Percentiles rank a stretch among this genome's conserved stretches.
Evolutionary conservation across 2,888 invertebrate species (phyloP).

Genomic region (Aphodius sticticus): DNA sequence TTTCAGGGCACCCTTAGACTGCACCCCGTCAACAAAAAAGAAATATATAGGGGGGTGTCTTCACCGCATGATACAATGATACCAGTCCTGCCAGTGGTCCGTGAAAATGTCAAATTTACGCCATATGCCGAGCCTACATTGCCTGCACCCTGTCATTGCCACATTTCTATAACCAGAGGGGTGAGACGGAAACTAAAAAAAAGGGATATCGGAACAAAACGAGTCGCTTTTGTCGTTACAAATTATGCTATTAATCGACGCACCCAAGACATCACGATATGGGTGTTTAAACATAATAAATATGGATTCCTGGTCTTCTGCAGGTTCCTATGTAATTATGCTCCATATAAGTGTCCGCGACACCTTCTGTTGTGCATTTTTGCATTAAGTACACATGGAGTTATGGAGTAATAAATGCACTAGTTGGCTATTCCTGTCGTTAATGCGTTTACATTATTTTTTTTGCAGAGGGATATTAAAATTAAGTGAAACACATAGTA

Average conservation of each 20-base stretch:
- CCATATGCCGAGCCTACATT: neutral
- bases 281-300: neutral
- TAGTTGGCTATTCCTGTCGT: neutral
- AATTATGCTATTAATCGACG: neutral
- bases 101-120: slow-evolving; percentile 4
- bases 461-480: neutral
- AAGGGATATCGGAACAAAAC: neutral
- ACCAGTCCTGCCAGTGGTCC: neutral
- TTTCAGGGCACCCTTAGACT: neutral
- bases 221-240: neutral
- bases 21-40: neutral
- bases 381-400: neutral
- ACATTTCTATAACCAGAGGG: neutral
- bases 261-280: neutral
- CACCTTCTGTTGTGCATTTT: neutral
- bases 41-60: neutral
- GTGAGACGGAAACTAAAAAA: neutral
- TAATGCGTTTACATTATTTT: neutral
- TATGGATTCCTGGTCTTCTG: neutral
- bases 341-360: neutral
- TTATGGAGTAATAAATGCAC: neutral
- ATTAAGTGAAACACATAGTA: neutral
- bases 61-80: neutral
- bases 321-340: neutral
- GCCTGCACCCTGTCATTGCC: neutral